A percentile compares a stretch with the other conserved stretches of the same genome.
Conservation (phyloP, 2,797 vertebrate genomes). For the Helarctos malayanus region DNA sequence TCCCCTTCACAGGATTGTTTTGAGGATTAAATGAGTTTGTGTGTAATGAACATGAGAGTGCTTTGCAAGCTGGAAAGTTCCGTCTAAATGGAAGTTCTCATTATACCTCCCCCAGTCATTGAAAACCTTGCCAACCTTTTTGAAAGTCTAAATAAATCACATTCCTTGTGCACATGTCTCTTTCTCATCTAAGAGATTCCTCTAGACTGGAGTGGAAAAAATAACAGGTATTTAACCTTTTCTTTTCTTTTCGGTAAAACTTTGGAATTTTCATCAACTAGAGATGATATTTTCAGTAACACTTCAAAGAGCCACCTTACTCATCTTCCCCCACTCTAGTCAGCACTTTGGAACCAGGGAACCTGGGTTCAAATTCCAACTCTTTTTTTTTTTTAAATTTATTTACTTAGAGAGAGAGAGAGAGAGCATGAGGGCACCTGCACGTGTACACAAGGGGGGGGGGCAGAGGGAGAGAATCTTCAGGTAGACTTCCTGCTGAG, state of each 20-base stretch:
- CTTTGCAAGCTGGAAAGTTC: slow-evolving; percentile 1
- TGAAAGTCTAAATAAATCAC: slow-evolving; percentile 47
- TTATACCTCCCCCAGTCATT: not conserved
- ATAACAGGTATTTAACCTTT: not conserved
- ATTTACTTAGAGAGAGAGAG: not conserved
- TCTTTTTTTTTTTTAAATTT: not conserved
- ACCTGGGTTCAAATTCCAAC: not conserved
- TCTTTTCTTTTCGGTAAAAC: not conserved
- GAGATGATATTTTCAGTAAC: slow-evolving; percentile 20
- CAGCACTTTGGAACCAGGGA: not conserved
- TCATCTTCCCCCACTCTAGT: not conserved
- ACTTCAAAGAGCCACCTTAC: not conserved
- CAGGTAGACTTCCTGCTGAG: not conserved
- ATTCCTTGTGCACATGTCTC: not conserved
- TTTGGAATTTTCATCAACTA: slow-evolving; percentile 32
- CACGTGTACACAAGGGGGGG: not conserved
- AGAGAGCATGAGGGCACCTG: not conserved
- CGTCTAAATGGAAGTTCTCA: not conserved
- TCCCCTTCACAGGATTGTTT: not conserved
- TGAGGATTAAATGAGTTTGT: not conserved
- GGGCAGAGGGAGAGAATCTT: not conserved
- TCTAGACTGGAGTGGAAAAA: not conserved
- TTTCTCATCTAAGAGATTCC: not conserved
- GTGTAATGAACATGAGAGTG: not conserved
- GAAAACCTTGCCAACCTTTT: not conserved